Evolutionary conservation across 2,888 invertebrate genomes (phyloP).

Genomic region (Drosophila pseudotakahashii): DNA sequence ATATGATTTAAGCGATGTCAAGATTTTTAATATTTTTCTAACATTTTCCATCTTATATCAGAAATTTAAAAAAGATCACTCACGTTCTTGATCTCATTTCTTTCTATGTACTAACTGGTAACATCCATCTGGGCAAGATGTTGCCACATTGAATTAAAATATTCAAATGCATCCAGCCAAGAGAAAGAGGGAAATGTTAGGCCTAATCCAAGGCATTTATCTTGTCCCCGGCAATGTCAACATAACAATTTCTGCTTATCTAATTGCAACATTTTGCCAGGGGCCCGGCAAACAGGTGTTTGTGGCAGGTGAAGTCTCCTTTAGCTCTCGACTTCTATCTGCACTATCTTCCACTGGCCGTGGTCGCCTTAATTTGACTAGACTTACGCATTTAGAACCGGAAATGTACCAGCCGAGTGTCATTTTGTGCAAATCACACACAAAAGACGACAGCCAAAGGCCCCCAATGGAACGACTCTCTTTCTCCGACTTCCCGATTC

Average conservation of each 20-base stretch:
- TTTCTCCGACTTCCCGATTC: neutral
- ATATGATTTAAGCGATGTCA: no score
- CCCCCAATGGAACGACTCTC: constrained; percentile 18
- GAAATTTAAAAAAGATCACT: neutral
- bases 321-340: constrained; percentile 54
- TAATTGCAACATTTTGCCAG: constrained; percentile 75
- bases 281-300: constrained; percentile 71
- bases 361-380: constrained; percentile 74
- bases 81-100: neutral
- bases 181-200: constrained; percentile 35
- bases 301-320: constrained; percentile 63
- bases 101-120: constrained; percentile 5
- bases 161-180: constrained; percentile 35
- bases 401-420: constrained; percentile 75
- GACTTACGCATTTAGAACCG: constrained; percentile 81
- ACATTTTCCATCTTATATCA: neutral
- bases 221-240: constrained; percentile 71
- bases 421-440: constrained; percentile 77
- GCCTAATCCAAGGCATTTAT: constrained; percentile 58
- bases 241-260: constrained; percentile 80
- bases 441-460: constrained; percentile 68
- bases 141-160: constrained; percentile 57
- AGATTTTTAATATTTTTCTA: no score
- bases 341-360: constrained; percentile 28
- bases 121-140: constrained; percentile 34